Evolutionary conservation across 2,888 invertebrate genomes (phyloP).

Genomic region (Crossocerus cetratus): DNA sequence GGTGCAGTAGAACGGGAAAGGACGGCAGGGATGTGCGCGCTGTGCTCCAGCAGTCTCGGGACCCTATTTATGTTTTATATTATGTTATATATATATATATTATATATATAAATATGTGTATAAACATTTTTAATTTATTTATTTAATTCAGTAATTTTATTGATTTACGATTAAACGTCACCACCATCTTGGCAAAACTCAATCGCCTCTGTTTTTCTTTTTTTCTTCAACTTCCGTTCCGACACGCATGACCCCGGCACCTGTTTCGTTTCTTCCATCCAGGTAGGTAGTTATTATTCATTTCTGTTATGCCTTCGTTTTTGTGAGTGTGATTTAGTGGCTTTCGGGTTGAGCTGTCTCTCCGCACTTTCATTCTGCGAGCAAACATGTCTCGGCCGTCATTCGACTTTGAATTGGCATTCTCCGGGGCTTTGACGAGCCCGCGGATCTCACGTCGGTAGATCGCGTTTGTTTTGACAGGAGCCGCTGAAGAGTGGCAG

Average conservation of each 20-base stretch:
- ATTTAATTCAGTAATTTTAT: conserved; percentile 77
- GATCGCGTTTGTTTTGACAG: too few relatives aligned
- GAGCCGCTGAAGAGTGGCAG: too few relatives aligned
- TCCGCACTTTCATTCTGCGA: neutral
- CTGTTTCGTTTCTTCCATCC: conserved; percentile 4
- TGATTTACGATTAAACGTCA: conserved; percentile 76
- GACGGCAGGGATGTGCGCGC: conserved; percentile 50
- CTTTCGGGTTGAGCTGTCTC: neutral
- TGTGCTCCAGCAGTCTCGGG: conserved; percentile 73
- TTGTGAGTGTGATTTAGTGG: neutral
- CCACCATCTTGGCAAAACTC: conserved; percentile 66
- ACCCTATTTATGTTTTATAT: conserved; percentile 76
- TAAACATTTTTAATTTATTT: conserved; percentile 76
- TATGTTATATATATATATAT: conserved; percentile 68
- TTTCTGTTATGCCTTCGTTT: neutral
- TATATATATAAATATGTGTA: conserved; percentile 70
- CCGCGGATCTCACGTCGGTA: too few relatives aligned
- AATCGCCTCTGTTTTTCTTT: conserved; percentile 43
- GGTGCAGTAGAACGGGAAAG: conserved; percentile 18
- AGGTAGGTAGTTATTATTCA: conserved; percentile 34
- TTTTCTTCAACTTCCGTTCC: conserved; percentile 38
- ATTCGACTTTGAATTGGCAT: too few relatives aligned
- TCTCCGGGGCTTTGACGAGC: too few relatives aligned
- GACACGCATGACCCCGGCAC: conserved; percentile 47
- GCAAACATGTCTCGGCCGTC: too few relatives aligned